Evolutionary conservation across 2,797 vertebrate species (phyloP).

Genomic region (Ctenopoma multispine): DNA sequence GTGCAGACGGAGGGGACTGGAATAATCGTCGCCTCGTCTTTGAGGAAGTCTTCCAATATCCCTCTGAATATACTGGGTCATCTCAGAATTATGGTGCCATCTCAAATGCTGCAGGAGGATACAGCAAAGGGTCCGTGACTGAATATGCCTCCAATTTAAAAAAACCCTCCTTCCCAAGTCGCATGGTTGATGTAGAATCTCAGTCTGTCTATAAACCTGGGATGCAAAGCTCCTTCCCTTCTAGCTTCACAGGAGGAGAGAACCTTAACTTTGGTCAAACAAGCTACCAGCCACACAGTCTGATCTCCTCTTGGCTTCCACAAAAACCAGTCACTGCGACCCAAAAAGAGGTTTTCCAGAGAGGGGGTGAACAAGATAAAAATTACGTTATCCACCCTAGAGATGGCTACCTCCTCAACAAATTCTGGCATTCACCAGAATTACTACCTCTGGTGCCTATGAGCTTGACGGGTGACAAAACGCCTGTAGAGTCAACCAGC

Average conservation of each 20-base stretch:
- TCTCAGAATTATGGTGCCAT: not conserved
- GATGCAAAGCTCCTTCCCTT: not conserved
- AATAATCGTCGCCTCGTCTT: not conserved
- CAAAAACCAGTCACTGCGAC: not conserved
- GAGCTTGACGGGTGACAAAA: rapidly evolving
- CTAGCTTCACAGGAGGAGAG: not conserved
- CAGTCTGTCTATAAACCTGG: not conserved
- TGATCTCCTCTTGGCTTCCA: not conserved
- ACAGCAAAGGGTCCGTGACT: not conserved
- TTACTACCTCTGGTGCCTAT: not conserved
- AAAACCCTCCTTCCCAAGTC: not conserved
- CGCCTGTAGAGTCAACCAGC: not conserved
- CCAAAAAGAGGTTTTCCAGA: not conserved
- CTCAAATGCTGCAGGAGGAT: not conserved
- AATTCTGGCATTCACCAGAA: conserved; percentile 7
- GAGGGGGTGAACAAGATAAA: not conserved
- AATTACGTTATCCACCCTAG: conserved; percentile 24
- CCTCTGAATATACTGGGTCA: not conserved
- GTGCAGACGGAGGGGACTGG: not conserved
- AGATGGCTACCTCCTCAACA: not conserved
- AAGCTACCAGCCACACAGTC: rapidly evolving
- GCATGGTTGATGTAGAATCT: not conserved
- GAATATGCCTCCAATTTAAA: rapidly evolving
- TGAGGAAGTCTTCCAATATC: conserved; percentile 35
- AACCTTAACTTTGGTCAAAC: not conserved